Base-by-base conservation (phyloP, 2,797 vertebrate genomes). In the Pipistrellus pygmaeus region DNA sequence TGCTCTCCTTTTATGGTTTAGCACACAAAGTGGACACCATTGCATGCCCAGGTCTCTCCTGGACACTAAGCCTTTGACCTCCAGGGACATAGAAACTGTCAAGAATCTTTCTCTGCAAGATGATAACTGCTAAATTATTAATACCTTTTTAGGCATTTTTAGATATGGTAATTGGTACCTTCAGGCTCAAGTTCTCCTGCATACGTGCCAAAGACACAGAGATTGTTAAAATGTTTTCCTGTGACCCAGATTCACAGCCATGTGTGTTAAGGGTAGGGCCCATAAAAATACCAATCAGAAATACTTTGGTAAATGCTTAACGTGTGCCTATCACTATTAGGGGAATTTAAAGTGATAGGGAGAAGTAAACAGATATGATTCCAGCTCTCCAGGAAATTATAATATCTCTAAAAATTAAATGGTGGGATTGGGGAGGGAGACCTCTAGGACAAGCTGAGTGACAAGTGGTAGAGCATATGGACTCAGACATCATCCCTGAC, bases 111-210 rank as follows among this genome's bases (percentile, higher is more conserved):
- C 27, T 64, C 48, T 5, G 3, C 57, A 27, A 80, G 75, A 95
- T 71, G 78, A 35, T 82, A 89, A 46, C 38, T 64, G 41, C 57
- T 96, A 93, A 95, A 94, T 95, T 95, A 95, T 96, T 95, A 93
- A 95, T 76, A 60, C 6, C 18, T 75, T 95, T 91, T 76, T 18
- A 62, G 77, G 69, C 77, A 95, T 94, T 97, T 96, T 96, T 96
- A 94, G 94, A 85, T 94, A 95, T 95, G 82, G 57, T 88, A 85
- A 96, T 94, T 71, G 35, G 23, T 88, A 87, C 77, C 93, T 96
- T 87, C 87, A 12, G 85, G 90, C 82, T 96, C 57, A 87, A 48
- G 38, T 91, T 88, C 89, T 88, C 5, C 80, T 84, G 2, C n/a
- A 2, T 94, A 6, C 73, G 38, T 51, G 11, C 91, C 62, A 32